Evolutionary conservation across 2,113 vertebrate genomes (phyloP).

Genomic region (Vireo altiloquus): DNA sequence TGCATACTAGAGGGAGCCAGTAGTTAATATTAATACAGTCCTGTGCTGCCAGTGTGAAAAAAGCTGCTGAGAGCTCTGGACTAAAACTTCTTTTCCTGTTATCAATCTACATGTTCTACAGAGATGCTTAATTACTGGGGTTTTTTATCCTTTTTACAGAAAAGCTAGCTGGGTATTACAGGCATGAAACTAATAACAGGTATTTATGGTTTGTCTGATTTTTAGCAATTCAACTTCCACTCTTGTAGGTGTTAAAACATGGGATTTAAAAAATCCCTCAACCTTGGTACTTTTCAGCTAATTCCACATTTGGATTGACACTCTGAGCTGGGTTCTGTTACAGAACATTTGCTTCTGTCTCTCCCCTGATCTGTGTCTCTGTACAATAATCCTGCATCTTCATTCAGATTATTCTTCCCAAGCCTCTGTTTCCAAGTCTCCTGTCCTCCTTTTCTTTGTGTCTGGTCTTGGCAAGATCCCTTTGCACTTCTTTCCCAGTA

Average conservation of each 20-base stretch:
- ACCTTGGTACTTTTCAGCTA: neutral
- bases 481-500: neutral
- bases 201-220: neutral
- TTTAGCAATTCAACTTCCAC: neutral
- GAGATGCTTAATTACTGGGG: neutral
- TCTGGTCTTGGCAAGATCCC: conserved; percentile 13
- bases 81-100: neutral
- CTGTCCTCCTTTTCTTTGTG: conserved; percentile 1
- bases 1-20: neutral
- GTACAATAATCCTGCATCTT: neutral
- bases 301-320: neutral
- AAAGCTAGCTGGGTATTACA: neutral
- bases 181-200: neutral
- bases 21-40: neutral
- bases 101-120: neutral
- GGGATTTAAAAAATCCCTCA: neutral
- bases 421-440: neutral
- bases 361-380: neutral
- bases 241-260: neutral
- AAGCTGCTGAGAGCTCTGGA: neutral
- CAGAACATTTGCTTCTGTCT: neutral
- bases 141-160: neutral
- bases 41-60: neutral
- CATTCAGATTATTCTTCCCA: neutral
- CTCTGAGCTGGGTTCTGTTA: neutral